Base-by-base conservation (phyloP, 2,888 invertebrate genomes). In the Notocelia uddmanniana region DNA sequence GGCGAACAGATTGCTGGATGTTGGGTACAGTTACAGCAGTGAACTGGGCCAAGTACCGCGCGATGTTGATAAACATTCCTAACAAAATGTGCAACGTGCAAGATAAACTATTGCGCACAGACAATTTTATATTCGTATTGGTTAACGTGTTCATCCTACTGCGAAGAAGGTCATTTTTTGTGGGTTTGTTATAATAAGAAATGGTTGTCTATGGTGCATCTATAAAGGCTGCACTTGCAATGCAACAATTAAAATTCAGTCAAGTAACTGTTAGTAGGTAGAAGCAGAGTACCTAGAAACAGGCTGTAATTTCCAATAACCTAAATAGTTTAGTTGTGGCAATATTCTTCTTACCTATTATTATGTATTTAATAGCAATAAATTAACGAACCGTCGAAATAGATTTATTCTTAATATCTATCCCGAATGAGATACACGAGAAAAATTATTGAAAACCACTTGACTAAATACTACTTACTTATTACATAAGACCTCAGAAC, bases 1-100 rank as follows among this genome's bases (percentile, higher is more conserved):
- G 75, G 74, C 74, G 74, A 78, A 78, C 76, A 78, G 73, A 79
- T 77, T 75, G 74, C 68, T 74, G 73, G 73, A 69, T 77, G 74
- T 68, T 74, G 73, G 73, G 59, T 77, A 74, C 76, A 69, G 75
- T 77, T 76, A 76, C 73, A 66, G 70, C 70, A 63, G 68, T 62
- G 26, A 76, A 77, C 74, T 80, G 74, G 77, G 77, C 76, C 78
- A 68, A 74, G 64, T 69, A 70, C 73, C 62, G 74, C 74, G 73
- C 64, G 75, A 75, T 78, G 76, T 76, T 74, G 73, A 77, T 79
- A 78, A 73, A 75, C 74, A 74, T 63, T 74, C 68, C 26, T 63
- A 66, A 75, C 68, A 76, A 74, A 75, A 75, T 71, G 64, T 69
- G 64, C 73, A 74, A 58, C 66, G 58, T 72, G 63, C 41, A 58